A percentile compares a stretch with the other conserved stretches of the same genome.
phyloP scores from a whole-genome alignment of 2,888 invertebrate genomes.

The Sabatieria punctata region DNA sequence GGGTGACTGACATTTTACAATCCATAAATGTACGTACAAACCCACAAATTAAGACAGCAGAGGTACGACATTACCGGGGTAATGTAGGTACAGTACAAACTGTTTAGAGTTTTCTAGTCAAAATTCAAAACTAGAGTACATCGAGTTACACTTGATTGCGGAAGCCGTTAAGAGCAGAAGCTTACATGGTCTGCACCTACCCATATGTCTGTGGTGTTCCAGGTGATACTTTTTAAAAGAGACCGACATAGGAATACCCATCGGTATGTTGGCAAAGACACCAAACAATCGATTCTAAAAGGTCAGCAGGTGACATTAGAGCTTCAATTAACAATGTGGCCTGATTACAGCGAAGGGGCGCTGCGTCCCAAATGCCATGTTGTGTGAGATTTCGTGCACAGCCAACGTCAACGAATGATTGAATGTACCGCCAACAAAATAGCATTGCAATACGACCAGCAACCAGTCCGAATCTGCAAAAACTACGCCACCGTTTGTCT shows the following conservation, averaged over 20 bases:
- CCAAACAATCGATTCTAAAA: slow-evolving; percentile 61
- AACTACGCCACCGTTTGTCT: slow-evolving; percentile 5
- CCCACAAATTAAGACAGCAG: no score
- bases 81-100: no score
- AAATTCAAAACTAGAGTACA: no score
- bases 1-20: no score
- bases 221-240: slow-evolving; percentile 89
- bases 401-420: slow-evolving; percentile 88
- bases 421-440: slow-evolving; percentile 85
- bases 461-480: slow-evolving; percentile 62
- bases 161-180: no score
- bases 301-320: background rate
- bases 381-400: slow-evolving; percentile 92
- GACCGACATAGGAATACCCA: slow-evolving; percentile 81
- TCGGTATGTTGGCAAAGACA: slow-evolving; percentile 84
- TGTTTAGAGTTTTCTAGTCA: no score
- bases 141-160: no score
- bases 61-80: no score
- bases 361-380: slow-evolving; percentile 84
- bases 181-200: no score
- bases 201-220: slow-evolving; percentile 60
- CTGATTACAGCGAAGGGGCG: slow-evolving; percentile 47
- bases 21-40: no score
- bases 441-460: slow-evolving; percentile 56
- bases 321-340: background rate